Evolutionary conservation across 2,113 vertebrate genomes (phyloP).

Genomic region (Gadus chalcogrammus): DNA sequence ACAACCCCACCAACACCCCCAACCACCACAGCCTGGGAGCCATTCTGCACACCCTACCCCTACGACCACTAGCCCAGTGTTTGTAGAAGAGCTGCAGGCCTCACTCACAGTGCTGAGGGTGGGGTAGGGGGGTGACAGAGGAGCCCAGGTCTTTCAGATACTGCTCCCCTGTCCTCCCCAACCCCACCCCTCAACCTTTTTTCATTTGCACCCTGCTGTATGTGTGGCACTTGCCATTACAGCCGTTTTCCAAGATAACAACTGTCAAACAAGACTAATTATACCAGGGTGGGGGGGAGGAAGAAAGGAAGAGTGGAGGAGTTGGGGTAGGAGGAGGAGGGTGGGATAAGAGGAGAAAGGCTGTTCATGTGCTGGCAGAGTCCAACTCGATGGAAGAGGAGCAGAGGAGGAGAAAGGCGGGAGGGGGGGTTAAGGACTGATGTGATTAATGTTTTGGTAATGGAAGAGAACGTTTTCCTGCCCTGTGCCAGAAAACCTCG

Average conservation of each 20-base stretch:
- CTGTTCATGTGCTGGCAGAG: no score
- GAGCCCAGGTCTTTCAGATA: conserved; percentile 42
- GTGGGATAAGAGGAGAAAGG: neutral
- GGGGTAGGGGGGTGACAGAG: conserved; percentile 10
- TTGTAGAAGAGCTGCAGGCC: conserved; percentile 41
- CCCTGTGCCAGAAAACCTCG: conserved; percentile 41
- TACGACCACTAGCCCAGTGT: conserved; percentile 39
- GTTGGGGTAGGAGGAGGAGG: neutral
- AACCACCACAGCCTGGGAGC: neutral
- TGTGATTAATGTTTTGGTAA: conserved; percentile 57
- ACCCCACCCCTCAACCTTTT: neutral
- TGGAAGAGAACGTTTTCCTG: conserved; percentile 48
- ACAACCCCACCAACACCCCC: neutral
- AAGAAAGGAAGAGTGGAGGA: no score
- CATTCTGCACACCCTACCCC: conserved; percentile 25
- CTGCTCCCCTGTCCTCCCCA: conserved; percentile 45
- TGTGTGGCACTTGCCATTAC: conserved; percentile 52
- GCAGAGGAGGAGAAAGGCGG: conserved; percentile 11
- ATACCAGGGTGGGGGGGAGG: conserved; percentile 29
- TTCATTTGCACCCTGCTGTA: conserved; percentile 37
- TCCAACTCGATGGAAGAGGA: conserved; percentile 8
- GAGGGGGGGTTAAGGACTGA: conserved; percentile 18
- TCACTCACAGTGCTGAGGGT: conserved; percentile 37
- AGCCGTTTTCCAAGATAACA: conserved; percentile 68
- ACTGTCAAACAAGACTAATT: conserved; percentile 65